These are phyloP conservation scores for Odontamblyopus lacepedii DNA, from an alignment of 2,797 vertebrate species.

Conservation along the genomic window DNA sequence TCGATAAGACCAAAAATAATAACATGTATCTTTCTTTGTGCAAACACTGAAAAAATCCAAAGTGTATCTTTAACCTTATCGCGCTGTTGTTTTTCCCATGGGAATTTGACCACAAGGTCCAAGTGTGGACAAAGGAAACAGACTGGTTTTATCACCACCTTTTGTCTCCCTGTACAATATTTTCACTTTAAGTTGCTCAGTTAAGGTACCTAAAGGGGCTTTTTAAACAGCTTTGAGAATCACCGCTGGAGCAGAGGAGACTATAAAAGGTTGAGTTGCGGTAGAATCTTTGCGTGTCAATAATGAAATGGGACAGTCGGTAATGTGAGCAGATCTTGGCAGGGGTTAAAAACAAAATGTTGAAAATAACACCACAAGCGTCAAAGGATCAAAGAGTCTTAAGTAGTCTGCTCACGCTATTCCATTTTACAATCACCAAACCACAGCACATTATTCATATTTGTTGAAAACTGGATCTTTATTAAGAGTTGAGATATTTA, in stretches of 20 bases:
- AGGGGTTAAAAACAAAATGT: conserved; percentile 35
- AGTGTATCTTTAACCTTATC: conserved; percentile 7
- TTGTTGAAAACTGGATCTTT: not conserved
- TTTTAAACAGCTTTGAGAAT: conserved; percentile 13
- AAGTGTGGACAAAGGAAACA: conserved; percentile 6
- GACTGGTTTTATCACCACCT: not conserved
- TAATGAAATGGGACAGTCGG: conserved; percentile 49
- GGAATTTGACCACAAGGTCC: conserved; percentile 21
- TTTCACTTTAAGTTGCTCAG: not conserved
- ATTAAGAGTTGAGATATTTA: not conserved
- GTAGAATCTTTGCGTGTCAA: conserved; percentile 34
- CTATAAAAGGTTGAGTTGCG: conserved; percentile 12
- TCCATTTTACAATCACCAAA: conserved; percentile 18
- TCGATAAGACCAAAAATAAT: conserved; percentile 10
- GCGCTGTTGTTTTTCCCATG: conserved; percentile 22
- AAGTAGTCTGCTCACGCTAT: conserved; percentile 23
- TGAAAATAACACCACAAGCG: conserved; percentile 41
- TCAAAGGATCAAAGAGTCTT: conserved; percentile 39
- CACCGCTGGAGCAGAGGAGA: conserved; percentile 4
- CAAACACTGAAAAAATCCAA: not conserved
- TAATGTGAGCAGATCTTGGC: conserved; percentile 51
- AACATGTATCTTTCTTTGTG: not conserved
- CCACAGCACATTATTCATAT: not conserved
- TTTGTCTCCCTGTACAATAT: conserved; percentile 3
- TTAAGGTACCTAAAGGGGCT: conserved; percentile 3